phyloP scores from a whole-genome alignment of 2,797 vertebrate species.

The Siniperca undulata region DNA sequence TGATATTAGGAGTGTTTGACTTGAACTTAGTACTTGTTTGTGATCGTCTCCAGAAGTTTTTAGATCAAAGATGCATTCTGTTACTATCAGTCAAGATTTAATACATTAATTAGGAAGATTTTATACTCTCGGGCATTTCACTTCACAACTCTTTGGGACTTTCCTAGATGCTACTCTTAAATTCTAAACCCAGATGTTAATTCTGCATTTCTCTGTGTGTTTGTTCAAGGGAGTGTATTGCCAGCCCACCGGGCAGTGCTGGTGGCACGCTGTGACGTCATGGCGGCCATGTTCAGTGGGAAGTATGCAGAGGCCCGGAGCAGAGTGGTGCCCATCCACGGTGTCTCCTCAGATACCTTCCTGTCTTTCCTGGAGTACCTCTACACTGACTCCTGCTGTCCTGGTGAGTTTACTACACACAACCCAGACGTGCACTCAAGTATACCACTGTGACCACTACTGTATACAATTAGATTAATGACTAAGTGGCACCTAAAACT shows the following conservation, averaged over 20 bases:
- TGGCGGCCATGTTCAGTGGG: slow-evolving; percentile 99
- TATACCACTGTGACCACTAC: background rate
- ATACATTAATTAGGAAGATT: background rate
- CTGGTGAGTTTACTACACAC: slow-evolving; percentile 87
- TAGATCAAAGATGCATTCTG: background rate
- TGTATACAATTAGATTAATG: background rate
- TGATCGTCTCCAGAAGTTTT: background rate
- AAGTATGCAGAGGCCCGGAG: slow-evolving; percentile 95
- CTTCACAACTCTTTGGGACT: slow-evolving; percentile 2
- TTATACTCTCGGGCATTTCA: background rate
- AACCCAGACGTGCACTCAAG: background rate
- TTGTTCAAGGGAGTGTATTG: slow-evolving; percentile 87
- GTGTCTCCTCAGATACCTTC: slow-evolving; percentile 97
- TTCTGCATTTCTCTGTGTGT: slow-evolving; percentile 19
- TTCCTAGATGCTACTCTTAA: background rate
- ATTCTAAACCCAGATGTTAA: slow-evolving; percentile 12
- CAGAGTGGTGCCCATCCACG: slow-evolving; percentile 93
- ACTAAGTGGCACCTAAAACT: background rate
- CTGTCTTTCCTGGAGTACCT: slow-evolving; percentile 97
- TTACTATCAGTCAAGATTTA: background rate
- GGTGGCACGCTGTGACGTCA: slow-evolving; percentile 95
- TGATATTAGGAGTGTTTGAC: background rate
- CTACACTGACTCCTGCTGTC: slow-evolving; percentile 96
- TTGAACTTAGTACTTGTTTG: background rate
- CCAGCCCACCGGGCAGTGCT: slow-evolving; percentile 95